Evolutionary conservation across 2,888 invertebrate species (phyloP).

Genomic region (Craniophora ligustri): DNA sequence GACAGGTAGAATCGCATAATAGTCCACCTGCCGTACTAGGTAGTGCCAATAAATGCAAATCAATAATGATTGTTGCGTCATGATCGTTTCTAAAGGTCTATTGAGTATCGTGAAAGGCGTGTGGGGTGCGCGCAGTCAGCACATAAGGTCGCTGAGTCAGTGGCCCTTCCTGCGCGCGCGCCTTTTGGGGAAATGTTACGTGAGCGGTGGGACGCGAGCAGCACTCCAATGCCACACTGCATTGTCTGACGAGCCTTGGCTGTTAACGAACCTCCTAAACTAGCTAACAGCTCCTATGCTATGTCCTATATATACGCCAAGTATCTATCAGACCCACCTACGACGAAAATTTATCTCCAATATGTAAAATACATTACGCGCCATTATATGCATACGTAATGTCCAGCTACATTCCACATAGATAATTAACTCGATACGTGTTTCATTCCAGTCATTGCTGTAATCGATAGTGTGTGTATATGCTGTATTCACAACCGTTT

Average conservation of each 20-base stretch:
- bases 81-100: constrained; percentile 61
- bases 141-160: constrained; percentile 81
- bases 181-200: constrained; percentile 82
- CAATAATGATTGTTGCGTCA: constrained; percentile 77
- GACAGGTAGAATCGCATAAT: constrained; percentile 27
- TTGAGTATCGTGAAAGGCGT: constrained; percentile 81
- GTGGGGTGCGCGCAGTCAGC: constrained; percentile 64
- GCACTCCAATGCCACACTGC: constrained; percentile 73
- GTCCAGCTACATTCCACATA: neutral
- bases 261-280: constrained; percentile 48
- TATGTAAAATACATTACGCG: constrained; percentile 6
- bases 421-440: constrained; percentile 16
- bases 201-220: constrained; percentile 76
- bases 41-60: constrained; percentile 69
- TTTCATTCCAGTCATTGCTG: constrained; percentile 21
- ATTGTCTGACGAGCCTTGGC: constrained; percentile 64
- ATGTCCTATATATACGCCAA: constrained; percentile 48
- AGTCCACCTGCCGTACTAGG: constrained; percentile 59
- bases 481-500: constrained; percentile 5
- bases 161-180: constrained; percentile 80
- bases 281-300: constrained; percentile 44
- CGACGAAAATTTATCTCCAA: neutral
- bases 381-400: constrained; percentile 11
- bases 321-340: constrained; percentile 16
- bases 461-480: constrained; percentile 7